Percentiles rank a stretch among this genome's conserved stretches.
These are phyloP conservation scores for Kradibia gibbosae DNA, from an alignment of 1,140 invertebrate genomes.

Conservation along the genomic window DNA sequence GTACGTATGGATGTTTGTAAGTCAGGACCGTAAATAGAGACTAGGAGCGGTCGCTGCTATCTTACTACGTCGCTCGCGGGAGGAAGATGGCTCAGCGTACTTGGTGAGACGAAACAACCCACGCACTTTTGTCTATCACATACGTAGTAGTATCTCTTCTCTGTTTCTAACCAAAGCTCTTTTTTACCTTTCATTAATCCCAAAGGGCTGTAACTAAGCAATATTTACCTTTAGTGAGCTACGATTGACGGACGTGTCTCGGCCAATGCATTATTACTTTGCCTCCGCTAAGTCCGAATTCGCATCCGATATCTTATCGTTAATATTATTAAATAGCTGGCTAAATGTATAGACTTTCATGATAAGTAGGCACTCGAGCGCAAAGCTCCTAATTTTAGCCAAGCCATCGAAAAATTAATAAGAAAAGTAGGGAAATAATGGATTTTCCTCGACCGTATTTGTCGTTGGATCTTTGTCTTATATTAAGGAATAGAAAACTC, in stretches of 20 bases:
- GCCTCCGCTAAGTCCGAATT: not conserved
- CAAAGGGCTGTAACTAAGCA: constrained; percentile 1
- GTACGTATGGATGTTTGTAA: constrained; percentile 30
- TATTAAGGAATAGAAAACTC: not conserved
- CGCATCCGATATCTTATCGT: not conserved
- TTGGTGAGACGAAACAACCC: constrained; percentile 44
- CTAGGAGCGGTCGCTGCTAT: constrained; percentile 17
- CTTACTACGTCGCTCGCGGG: constrained; percentile 8
- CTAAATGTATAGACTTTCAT: constrained; percentile 3
- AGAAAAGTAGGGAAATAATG: not conserved
- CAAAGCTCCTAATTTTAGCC: too few species aligned
- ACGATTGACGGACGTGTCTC: not conserved
- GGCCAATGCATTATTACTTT: not conserved
- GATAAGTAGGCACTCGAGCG: not conserved
- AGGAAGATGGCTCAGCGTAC: constrained; percentile 49
- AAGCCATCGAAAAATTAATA: too few species aligned
- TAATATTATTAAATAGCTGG: not conserved
- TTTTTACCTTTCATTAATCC: constrained; percentile 10
- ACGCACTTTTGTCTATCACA: constrained; percentile 6
- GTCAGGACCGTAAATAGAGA: constrained; percentile 58
- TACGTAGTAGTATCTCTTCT: not conserved
- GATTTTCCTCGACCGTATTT: not conserved
- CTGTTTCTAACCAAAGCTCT: not conserved
- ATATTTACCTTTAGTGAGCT: constrained; percentile 30
- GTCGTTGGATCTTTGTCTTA: not conserved